phyloP scores from a whole-genome alignment of 2,797 vertebrate species.

The Nasua narica region DNA sequence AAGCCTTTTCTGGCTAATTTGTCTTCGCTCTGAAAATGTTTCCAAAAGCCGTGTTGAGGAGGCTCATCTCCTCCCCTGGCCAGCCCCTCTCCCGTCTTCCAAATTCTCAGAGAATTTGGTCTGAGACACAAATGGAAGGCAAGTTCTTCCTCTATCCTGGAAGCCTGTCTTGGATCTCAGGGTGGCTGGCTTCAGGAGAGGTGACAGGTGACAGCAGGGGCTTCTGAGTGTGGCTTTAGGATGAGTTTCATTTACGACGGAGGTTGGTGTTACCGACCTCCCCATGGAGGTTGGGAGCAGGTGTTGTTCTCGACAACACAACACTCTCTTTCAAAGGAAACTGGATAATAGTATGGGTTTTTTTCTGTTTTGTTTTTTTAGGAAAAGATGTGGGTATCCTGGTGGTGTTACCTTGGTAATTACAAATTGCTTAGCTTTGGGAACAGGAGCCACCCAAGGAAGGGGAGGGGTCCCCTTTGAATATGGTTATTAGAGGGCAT shows the following conservation, averaged over 20 bases:
- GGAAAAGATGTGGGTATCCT: background rate
- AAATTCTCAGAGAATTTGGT: background rate
- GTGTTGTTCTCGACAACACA: background rate
- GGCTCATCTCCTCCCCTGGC: background rate
- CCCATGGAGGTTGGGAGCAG: background rate
- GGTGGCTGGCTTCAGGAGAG: background rate
- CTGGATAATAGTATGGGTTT: background rate
- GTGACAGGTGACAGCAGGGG: background rate
- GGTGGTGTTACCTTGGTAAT: background rate
- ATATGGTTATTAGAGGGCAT: too few species aligned
- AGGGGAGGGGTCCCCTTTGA: background rate
- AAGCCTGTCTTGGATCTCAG: background rate
- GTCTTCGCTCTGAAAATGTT: background rate
- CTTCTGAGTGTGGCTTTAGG: background rate
- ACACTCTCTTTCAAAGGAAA: background rate
- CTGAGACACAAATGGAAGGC: background rate
- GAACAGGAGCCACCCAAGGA: background rate
- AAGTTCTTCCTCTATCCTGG: background rate
- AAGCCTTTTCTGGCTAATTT: background rate
- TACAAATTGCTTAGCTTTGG: background rate
- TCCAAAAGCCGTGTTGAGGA: background rate
- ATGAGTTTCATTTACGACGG: background rate
- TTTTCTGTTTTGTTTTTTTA: background rate
- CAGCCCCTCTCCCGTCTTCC: fast-evolving
- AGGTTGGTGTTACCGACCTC: background rate